Evolutionary conservation across 64 coral and sea anemone genomes (phyloP), one percentile per base, ranked within the genome.

Genomic region (Stichodactyla mertensii): DNA sequence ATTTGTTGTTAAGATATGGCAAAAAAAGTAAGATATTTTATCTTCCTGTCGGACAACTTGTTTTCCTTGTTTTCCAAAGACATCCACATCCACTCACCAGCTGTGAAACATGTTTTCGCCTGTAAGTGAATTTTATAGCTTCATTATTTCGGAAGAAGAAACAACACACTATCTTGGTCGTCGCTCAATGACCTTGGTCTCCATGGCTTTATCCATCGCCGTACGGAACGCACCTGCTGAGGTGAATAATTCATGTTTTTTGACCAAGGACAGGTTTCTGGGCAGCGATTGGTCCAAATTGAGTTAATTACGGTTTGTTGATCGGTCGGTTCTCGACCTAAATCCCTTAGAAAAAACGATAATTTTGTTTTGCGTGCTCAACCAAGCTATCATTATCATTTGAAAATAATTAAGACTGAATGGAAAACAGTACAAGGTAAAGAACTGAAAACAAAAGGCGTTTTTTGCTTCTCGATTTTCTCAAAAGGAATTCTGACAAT

Each of bases 181-280:
- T 66, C 69, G 24, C 10, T 27, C 69, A 31, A 58, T 2, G 69
- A n/a, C 22, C 10, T 74, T 81, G 52, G 78, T 81, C 53, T 52
- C 78, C 78, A 81, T 81, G 26, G 78, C 54, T 11, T 54, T 81
- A 52, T 52, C 51, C 15, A 5, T 81, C 4, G 53, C 36, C 78
- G 78, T 81, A 55, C 15, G 78, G 78, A 54, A 81, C 54, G 78
- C 78, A 81, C 78, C 78, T 81, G 78, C 78, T 81, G 51, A 20
- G 10, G 15, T 81, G 51, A 81, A 81, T 81, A 81, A 81, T 81
- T 81, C 78, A 81, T 81, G 78, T n/a, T 20, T 66, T 81, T 10
- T 54, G 51, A 81, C 53, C 52, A 55, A 53, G n/a, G 78, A 9
- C 78, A 81, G 77, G 77, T 79, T 18, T 51, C 77, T 8, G 18